These are phyloP conservation scores for Volucella bombylans DNA, from an alignment of 2,888 invertebrate genomes.

Conservation along the genomic window DNA sequence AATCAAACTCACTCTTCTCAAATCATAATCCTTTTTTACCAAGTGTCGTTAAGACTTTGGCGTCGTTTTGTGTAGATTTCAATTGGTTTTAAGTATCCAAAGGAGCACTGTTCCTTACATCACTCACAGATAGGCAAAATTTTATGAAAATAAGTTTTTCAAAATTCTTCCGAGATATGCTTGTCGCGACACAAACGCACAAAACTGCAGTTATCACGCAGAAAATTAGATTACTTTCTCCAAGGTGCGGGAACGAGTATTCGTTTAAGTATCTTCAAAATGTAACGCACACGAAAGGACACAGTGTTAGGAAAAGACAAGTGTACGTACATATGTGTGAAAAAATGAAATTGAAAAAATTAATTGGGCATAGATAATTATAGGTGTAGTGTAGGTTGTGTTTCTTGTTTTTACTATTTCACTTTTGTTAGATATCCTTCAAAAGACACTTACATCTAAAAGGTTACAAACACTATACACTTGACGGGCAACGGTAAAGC, in stretches of 20 bases:
- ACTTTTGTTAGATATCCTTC: neutral
- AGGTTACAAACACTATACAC: too few species aligned
- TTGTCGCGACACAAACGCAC: constrained; percentile 46
- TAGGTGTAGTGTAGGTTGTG: constrained; percentile 20
- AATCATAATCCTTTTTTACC: constrained; percentile 69
- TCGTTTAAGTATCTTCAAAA: neutral
- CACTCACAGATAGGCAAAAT: constrained; percentile 24
- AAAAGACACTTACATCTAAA: too few species aligned
- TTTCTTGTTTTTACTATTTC: neutral
- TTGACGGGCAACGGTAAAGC: too few species aligned
- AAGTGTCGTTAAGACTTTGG: constrained; percentile 39
- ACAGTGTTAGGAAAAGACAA: constrained; percentile 2
- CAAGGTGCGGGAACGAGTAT: neutral
- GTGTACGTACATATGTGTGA: constrained; percentile 11
- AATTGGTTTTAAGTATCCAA: constrained; percentile 10
- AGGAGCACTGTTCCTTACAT: neutral
- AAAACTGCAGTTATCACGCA: constrained; percentile 52
- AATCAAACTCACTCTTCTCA: constrained; percentile 65
- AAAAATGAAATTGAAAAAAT: neutral
- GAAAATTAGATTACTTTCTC: constrained; percentile 53
- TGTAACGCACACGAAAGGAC: neutral
- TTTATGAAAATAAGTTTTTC: neutral
- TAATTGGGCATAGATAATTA: neutral
- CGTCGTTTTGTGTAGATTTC: neutral
- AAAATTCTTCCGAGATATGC: constrained; percentile 33